Evolutionary conservation across 2,888 invertebrate genomes (phyloP).

Genomic region (Euproctis similis): DNA sequence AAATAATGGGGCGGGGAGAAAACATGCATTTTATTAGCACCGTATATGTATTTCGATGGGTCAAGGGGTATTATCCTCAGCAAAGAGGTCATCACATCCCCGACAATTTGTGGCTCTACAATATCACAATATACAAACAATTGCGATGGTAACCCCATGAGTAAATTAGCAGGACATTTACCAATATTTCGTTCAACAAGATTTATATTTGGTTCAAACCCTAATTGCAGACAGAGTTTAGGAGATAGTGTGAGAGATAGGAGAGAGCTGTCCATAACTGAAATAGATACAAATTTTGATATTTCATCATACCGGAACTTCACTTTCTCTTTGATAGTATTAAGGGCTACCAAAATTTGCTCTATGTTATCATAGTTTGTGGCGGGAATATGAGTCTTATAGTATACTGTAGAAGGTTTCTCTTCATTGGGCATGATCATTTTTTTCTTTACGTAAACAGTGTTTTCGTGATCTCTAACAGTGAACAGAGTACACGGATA

Average conservation of each 20-base stretch:
- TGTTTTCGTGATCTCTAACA: slow-evolving; percentile 17
- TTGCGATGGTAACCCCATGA: slow-evolving; percentile 11
- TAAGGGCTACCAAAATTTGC: slow-evolving; percentile 12
- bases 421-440: slow-evolving; percentile 8
- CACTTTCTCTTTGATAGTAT: slow-evolving; percentile 12
- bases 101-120: slow-evolving; percentile 13
- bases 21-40: slow-evolving; percentile 24
- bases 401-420: slow-evolving; percentile 6
- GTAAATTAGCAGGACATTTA: slow-evolving; percentile 11
- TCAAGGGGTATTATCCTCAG: slow-evolving; percentile 18
- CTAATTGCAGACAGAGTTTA: slow-evolving; percentile 12
- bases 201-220: slow-evolving; percentile 17
- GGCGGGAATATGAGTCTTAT: slow-evolving; percentile 18
- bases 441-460: slow-evolving; percentile 10
- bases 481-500: slow-evolving; percentile 17
- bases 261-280: slow-evolving; percentile 1
- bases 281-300: slow-evolving; percentile 8
- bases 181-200: slow-evolving; percentile 7
- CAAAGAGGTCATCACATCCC: slow-evolving; percentile 20
- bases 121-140: slow-evolving; percentile 17
- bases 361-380: slow-evolving; percentile 15
- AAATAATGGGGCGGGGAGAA: slow-evolving; percentile 19
- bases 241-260: slow-evolving; percentile 2
- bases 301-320: slow-evolving; percentile 13
- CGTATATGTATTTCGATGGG: slow-evolving; percentile 5